Evolutionary conservation across 2,113 vertebrate species (phyloP).

Genomic region (Mus spicilegus): DNA sequence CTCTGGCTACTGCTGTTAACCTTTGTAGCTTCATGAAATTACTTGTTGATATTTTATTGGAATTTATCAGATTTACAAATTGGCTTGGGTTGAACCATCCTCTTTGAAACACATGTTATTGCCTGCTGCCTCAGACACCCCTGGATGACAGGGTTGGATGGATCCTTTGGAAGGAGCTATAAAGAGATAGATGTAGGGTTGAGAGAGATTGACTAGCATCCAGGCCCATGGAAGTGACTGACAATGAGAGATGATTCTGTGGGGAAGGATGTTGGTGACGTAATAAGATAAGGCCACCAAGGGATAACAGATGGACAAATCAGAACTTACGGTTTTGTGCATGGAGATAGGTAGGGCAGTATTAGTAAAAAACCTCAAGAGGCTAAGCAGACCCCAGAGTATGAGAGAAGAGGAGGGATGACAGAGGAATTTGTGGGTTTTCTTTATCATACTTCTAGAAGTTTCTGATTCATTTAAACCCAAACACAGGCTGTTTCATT

Average conservation of each 20-base stretch:
- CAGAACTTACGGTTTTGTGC: fast-evolving
- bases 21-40: background rate
- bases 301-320: fast-evolving
- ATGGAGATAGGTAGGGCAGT: fast-evolving
- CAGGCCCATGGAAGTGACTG: background rate
- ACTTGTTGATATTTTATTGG: background rate
- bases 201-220: background rate
- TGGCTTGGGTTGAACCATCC: background rate
- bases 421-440: background rate
- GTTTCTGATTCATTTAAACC: background rate
- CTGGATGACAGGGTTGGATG: background rate
- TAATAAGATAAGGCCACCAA: background rate
- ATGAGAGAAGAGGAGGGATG: fast-evolving
- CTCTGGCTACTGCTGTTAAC: background rate
- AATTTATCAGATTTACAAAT: background rate
- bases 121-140: background rate
- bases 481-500: background rate
- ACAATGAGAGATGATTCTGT: fast-evolving
- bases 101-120: background rate
- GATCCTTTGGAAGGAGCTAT: background rate
- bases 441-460: background rate
- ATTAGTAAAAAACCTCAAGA: fast-evolving
- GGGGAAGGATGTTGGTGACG: too few species aligned
- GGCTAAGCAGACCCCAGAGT: background rate
- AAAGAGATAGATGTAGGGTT: background rate